Percentiles rank a stretch among this genome's conserved stretches.
phyloP scores from a whole-genome alignment of 2,113 vertebrate species.

The Callionymus lyra region DNA sequence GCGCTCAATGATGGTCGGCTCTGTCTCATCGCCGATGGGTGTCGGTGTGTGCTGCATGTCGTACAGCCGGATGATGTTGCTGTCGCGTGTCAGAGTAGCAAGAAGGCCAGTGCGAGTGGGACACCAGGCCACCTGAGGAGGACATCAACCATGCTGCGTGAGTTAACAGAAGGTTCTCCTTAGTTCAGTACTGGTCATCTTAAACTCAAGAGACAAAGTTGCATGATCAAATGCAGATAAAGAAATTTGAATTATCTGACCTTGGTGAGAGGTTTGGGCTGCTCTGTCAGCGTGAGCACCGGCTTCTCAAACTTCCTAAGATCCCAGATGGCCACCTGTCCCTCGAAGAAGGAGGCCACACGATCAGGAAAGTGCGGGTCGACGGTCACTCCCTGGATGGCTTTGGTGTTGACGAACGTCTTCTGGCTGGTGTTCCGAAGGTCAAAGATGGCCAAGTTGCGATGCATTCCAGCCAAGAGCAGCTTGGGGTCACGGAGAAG shows the following conservation, averaged over 20 bases:
- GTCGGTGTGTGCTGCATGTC: slow-evolving; percentile 98
- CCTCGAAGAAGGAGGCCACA: slow-evolving; percentile 95
- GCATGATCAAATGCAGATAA: too few species aligned
- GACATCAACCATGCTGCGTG: too few species aligned
- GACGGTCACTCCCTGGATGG: slow-evolving; percentile 92
- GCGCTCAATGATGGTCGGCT: slow-evolving; percentile 95
- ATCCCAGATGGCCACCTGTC: slow-evolving; percentile 98
- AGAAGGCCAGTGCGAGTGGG: slow-evolving; percentile 90
- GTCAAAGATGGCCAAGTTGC: slow-evolving; percentile 94
- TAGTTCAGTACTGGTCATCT: too few species aligned
- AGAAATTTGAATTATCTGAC: too few species aligned
- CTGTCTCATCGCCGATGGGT: slow-evolving; percentile 93
- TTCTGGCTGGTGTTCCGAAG: slow-evolving; percentile 96
- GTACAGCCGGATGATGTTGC: slow-evolving; percentile 90
- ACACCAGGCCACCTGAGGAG: slow-evolving; percentile 82
- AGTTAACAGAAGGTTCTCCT: too few species aligned
- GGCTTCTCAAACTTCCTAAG: slow-evolving; percentile 97
- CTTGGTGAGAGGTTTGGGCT: slow-evolving; percentile 92
- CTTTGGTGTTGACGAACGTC: slow-evolving; percentile 97
- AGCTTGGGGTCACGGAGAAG: slow-evolving; percentile 92
- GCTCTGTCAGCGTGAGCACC: slow-evolving; percentile 89
- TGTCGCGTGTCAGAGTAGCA: slow-evolving; percentile 91
- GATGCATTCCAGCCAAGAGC: slow-evolving; percentile 92
- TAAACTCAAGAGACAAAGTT: too few species aligned
- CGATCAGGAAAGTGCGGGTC: slow-evolving; percentile 92